Evolutionary conservation across 2,888 invertebrate genomes (phyloP).

Genomic region (Escarpia spicata): DNA sequence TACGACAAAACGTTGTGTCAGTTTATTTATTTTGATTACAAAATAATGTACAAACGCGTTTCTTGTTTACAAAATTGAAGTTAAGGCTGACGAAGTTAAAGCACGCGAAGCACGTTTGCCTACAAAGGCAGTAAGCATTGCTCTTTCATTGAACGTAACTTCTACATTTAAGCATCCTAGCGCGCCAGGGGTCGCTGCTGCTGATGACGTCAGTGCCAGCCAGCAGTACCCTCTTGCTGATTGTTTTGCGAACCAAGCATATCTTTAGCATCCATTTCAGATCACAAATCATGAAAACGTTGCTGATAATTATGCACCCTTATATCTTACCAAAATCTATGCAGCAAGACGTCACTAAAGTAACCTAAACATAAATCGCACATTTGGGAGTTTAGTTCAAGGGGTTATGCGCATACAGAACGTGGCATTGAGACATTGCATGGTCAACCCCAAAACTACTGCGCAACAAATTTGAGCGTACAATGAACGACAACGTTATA

Average conservation of each 20-base stretch:
- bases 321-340: background rate
- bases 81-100: background rate
- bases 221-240: no score
- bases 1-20: background rate
- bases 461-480: background rate
- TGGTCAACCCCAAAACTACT: slow-evolving; percentile 21
- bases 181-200: no score
- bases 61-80: background rate
- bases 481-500: slow-evolving; percentile 33
- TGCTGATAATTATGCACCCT: background rate
- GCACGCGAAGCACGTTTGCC: background rate
- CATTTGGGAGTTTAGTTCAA: background rate
- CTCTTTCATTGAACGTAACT: no score
- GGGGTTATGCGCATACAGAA: background rate
- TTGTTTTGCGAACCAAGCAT: background rate
- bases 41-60: background rate
- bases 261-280: background rate
- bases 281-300: background rate
- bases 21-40: background rate
- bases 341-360: background rate
- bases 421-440: background rate
- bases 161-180: no score
- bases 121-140: background rate
- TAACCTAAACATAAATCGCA: background rate
- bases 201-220: no score